Evolutionary conservation across 2,888 invertebrate genomes (phyloP), one percentile per base, ranked within the genome.

Genomic region (Tenodera sinensis): DNA sequence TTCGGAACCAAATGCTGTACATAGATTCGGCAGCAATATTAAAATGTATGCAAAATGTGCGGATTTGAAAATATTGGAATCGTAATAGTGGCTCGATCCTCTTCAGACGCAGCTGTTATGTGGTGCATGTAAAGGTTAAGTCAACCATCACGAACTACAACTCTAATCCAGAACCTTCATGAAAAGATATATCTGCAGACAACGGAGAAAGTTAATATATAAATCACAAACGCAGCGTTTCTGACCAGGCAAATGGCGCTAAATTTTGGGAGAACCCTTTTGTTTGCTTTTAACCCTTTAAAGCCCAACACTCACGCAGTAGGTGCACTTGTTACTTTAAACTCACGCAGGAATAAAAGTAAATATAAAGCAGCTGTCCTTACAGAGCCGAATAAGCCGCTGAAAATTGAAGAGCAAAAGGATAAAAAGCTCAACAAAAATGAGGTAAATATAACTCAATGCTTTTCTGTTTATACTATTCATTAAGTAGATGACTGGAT

Each of bases 311-410:
- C 6, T 1, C 20, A 71, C 3, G 3, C 54, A 71, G 15, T 71
- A 2, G 54, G 54, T 9, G 28, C 28, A 0, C 9, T 81, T 42
- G 28, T 6, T 28, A 47, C 54, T 15, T 14, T 47, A 28, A 28
- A 9, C 28, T 28, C 28, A 86, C 86, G 25, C n/a, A 82, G 82
- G 34, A 82, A 34, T 83, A 92, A 92, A 89, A 89, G 85, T 82
- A 88, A 47, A 88, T 93, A 91, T 90, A 94, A 93, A 92, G 94
- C 95, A 12, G 95, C 95, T 0, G 93, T 95, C 28, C 92, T 95
- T 85, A 94, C 93, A 90, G 93, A 94, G 90, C 92, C 94, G 85
- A 93, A 93, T 2, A 92, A 94, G 91, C 94, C 95, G 28, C 28
- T 96, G n/a, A 92, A 92, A 84, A 93, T 96, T 81, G 93, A 94